Conservation (phyloP, 2,113 vertebrate genomes). For the Heterotilapia buettikoferi region DNA sequence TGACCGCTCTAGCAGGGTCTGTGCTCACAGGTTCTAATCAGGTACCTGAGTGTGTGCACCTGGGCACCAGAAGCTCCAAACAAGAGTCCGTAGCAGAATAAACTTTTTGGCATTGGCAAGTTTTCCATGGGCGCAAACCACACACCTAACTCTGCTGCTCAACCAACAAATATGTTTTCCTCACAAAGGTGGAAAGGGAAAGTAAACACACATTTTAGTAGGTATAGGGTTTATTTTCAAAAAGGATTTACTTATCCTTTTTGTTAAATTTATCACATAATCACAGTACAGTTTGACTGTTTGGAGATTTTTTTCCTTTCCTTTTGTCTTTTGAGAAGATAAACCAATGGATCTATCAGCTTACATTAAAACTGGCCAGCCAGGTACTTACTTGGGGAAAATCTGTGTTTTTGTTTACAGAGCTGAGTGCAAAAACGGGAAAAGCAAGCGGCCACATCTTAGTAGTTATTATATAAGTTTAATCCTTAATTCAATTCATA, state of each 20-base stretch:
- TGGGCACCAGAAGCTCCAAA: not conserved
- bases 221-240: not conserved
- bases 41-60: not conserved
- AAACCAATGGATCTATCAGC: not conserved
- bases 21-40: not conserved
- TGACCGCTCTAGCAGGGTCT: not conserved
- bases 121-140: not conserved
- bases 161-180: not conserved
- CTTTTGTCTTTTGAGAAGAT: not conserved
- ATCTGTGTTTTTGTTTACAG: not conserved
- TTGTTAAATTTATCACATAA: not conserved
- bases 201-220: not conserved
- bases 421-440: not conserved
- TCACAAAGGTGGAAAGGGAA: not conserved
- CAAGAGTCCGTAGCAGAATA: not conserved
- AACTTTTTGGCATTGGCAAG: accelerated
- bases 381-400: not conserved
- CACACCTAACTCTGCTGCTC: not conserved
- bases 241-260: not conserved
- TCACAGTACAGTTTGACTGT: not conserved
- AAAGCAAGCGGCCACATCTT: not conserved
- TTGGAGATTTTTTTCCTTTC: not conserved
- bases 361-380: not conserved
- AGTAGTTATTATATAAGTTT: not conserved
- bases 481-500: not conserved